Percentiles rank a stretch among this genome's conserved stretches.
Evolutionary conservation across 2,797 vertebrate genomes (phyloP).

Genomic region (Dendrocincla tyrannina): DNA sequence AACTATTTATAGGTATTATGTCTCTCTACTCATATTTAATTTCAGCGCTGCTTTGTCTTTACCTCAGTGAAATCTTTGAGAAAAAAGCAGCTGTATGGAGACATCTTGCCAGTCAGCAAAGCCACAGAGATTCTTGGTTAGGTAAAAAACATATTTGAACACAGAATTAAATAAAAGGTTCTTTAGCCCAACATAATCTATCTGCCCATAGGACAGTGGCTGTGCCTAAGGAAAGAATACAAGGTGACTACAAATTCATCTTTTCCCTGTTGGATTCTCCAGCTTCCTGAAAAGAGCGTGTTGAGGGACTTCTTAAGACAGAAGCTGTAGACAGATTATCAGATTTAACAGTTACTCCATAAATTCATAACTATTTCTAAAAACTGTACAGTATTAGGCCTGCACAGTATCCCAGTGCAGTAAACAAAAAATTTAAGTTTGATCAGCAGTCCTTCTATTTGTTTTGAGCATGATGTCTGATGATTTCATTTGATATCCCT

Average conservation of each 20-base stretch:
- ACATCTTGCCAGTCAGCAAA: neutral
- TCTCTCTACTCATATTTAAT: neutral
- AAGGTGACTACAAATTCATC: neutral
- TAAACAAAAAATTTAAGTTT: neutral
- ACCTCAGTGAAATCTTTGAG: neutral
- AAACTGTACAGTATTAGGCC: neutral
- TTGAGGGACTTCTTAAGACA: neutral
- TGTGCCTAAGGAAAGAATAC: neutral
- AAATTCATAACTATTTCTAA: neutral
- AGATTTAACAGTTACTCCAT: neutral
- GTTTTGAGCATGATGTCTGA: neutral
- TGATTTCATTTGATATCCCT: neutral
- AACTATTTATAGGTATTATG: neutral
- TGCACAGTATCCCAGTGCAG: neutral
- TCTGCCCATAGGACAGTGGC: neutral
- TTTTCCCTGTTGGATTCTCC: neutral
- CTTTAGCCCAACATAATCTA: neutral
- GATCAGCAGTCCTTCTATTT: neutral
- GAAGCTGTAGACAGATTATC: neutral
- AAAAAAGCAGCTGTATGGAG: neutral
- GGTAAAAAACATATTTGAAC: neutral
- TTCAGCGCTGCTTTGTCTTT: neutral
- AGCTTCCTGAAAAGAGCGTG: neutral
- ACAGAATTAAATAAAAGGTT: neutral
- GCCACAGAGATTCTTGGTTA: rapidly evolving